Evolutionary conservation across 92 coral and sea anemone species (phyloP), one percentile per base, ranked within the genome.

Genomic region (Micromussa lordhowensis): DNA sequence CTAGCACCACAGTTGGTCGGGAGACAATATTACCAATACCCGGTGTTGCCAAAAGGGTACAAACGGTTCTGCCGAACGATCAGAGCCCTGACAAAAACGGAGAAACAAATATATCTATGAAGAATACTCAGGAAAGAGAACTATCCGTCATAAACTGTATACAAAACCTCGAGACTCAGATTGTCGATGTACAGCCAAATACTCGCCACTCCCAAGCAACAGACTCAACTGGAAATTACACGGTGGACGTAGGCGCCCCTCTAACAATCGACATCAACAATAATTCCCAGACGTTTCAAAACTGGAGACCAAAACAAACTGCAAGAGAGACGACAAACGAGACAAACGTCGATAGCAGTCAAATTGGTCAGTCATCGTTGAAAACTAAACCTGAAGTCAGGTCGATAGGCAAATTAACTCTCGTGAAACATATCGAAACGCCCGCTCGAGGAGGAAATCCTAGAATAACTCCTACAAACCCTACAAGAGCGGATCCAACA

Each of bases 361-460:
- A 51, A 30, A 51, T 14, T 34, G 49, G 28, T 21, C 31, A 30
- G 38, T 73, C 59, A 16, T 64, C 89, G 16, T 40, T 24, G 19
- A 48, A 34, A 38, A 59, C n/a, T 36, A 68, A 83, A 49, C 79
- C 55, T 11, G 64, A 63, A 18, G 77, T 68, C 68, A 40, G 76
- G 51, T 40, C 89, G 10, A 66, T 86, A 28, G 89, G 89, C 22
- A 86, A 86, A 86, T 54, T 86, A 83, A 86, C 69, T n/a, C 63
- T 77, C 54, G 32, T 86, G 2, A 86, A 77, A 44, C 48, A 77
- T 59, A 74, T 53, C 34, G 75, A 77, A 21, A 22, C 63, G 36
- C 83, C 83, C 38, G 12, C 78, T 69, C 73, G 54, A 76, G 16
- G 55, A 19, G 31, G 4, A 28, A 44, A 48, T 51, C 78, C 31